Conservation (phyloP, 2,797 vertebrate genomes). For the Pelochelys cantorii region DNA sequence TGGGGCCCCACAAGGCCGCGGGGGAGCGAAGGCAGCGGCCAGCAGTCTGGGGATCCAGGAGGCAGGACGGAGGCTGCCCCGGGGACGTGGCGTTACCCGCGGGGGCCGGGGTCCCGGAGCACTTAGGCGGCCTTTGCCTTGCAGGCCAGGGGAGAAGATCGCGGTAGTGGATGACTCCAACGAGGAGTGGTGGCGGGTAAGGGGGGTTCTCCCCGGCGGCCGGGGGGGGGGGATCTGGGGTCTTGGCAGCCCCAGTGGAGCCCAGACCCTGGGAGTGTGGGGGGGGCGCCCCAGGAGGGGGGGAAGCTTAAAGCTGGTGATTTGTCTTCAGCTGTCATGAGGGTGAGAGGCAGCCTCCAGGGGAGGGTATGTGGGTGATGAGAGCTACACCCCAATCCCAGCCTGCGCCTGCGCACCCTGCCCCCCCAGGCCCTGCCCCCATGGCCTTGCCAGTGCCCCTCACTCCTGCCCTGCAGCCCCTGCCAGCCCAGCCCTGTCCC, state of each 20-base stretch:
- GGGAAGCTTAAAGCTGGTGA: neutral
- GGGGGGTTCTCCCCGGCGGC: conserved; percentile 3
- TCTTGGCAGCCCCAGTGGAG: neutral
- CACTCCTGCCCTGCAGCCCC: too few species aligned
- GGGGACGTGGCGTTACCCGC: neutral
- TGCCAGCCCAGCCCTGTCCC: too few species aligned
- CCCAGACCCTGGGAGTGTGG: neutral
- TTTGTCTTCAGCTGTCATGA: neutral
- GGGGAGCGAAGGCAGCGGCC: neutral
- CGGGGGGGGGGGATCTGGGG: neutral
- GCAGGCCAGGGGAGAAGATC: conserved; percentile 94
- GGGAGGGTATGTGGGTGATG: neutral
- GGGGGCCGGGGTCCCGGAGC: too few species aligned
- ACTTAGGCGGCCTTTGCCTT: neutral
- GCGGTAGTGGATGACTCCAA: conserved; percentile 97
- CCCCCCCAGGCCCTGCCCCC: neutral
- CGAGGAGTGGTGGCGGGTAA: conserved; percentile 96
- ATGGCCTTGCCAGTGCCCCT: too few species aligned
- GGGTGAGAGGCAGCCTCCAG: neutral
- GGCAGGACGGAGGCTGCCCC: neutral
- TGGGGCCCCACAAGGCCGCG: neutral
- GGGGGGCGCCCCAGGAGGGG: neutral
- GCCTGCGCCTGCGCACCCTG: too few species aligned
- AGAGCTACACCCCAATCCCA: rapidly evolving
- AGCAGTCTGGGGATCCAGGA: rapidly evolving